These are phyloP conservation scores for Rhodophaea formosa DNA, from an alignment of 2,888 invertebrate species.

Conservation along the genomic window DNA sequence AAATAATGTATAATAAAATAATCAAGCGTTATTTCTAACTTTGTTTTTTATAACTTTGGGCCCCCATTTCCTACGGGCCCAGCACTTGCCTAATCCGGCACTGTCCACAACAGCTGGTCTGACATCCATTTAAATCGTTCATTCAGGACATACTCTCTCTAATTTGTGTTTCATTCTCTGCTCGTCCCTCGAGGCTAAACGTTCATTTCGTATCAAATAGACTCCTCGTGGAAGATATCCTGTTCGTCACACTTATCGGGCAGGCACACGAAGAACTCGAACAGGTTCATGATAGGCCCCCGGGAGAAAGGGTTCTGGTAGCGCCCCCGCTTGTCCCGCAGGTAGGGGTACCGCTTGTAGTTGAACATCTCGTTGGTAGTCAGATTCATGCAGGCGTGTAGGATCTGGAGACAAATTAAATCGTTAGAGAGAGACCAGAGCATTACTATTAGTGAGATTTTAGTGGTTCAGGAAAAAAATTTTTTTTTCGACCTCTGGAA, in stretches of 20 bases:
- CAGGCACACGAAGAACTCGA: constrained; percentile 94
- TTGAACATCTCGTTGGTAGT: constrained; percentile 98
- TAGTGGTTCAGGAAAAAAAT: no score
- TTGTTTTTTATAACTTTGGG: no score
- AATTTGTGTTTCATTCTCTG: background rate
- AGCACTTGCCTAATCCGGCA: no score
- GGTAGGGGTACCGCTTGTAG: constrained; percentile 93
- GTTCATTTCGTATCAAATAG: constrained; percentile 59
- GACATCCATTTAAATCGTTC: no score
- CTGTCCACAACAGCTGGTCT: no score
- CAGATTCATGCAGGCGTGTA: constrained; percentile 95
- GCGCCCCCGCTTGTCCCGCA: constrained; percentile 92
- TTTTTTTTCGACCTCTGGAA: no score
- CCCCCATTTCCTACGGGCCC: no score
- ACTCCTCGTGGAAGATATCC: constrained; percentile 85
- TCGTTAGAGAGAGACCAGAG: no score
- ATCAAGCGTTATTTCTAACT: no score
- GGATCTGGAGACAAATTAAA: constrained; percentile 82
- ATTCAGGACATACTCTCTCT: no score
- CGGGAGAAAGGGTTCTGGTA: constrained; percentile 96
- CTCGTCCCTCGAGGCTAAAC: background rate
- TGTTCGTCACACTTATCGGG: constrained; percentile 90
- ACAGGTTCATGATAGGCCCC: constrained; percentile 91
- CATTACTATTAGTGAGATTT: no score
- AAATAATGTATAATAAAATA: no score